A percentile compares a stretch with the other conserved stretches of the same genome.
Evolutionary conservation across 2,113 vertebrate genomes (phyloP).

Genomic region (Lipophrys pholis): DNA sequence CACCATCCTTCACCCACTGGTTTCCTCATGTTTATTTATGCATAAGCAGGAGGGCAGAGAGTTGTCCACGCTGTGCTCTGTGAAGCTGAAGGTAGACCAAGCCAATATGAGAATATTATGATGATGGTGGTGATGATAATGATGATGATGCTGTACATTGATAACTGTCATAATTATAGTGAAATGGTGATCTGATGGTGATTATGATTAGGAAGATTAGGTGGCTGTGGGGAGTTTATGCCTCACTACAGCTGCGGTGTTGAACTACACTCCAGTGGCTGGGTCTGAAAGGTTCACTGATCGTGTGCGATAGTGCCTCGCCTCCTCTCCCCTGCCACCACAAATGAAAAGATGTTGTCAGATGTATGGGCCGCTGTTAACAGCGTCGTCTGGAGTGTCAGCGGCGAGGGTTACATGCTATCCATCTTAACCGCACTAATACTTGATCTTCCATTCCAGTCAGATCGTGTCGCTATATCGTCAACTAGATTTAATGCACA

Average conservation of each 20-base stretch:
- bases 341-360: conserved; percentile 61
- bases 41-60: conserved; percentile 1
- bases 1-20: not conserved
- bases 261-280: conserved; percentile 31
- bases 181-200: conserved; percentile 42
- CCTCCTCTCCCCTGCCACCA: conserved; percentile 24
- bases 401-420: conserved; percentile 24
- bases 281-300: conserved; percentile 58
- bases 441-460: conserved; percentile 31
- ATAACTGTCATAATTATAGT: conserved; percentile 41
- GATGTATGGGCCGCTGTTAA: conserved; percentile 58
- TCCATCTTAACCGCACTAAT: conserved; percentile 16
- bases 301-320: conserved; percentile 43
- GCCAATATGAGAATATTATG: conserved; percentile 18
- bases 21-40: conserved; percentile 58
- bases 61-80: conserved; percentile 3
- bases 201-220: conserved; percentile 53
- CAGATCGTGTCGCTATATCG: conserved; percentile 14
- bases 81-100: conserved; percentile 22
- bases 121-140: conserved; percentile 39
- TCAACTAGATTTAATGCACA: conserved; percentile 19
- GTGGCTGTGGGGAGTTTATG: conserved; percentile 18
- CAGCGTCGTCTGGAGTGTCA: conserved; percentile 43
- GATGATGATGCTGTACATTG: conserved; percentile 43
- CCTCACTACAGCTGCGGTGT: conserved; percentile 9